A percentile compares a stretch with the other conserved stretches of the same genome.
phyloP scores from a whole-genome alignment of 2,888 invertebrate species.

The Thereva nobilitata region DNA sequence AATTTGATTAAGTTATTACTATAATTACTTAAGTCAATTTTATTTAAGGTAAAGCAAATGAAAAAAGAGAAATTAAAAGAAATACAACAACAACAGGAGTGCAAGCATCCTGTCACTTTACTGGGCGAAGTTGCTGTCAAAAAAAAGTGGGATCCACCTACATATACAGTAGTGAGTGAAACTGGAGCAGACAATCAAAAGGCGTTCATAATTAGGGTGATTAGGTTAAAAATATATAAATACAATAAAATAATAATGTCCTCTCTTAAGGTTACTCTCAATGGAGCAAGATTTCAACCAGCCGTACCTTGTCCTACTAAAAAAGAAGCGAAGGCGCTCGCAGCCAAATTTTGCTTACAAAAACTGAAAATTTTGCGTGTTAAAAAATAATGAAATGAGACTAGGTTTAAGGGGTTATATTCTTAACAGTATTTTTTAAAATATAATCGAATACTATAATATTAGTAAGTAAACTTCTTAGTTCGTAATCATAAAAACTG shows the following conservation, averaged over 20 bases:
- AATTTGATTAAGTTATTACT: neutral
- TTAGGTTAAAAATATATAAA: constrained; percentile 3
- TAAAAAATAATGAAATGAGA: neutral
- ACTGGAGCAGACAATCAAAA: constrained; percentile 93
- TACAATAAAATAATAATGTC: constrained; percentile 23
- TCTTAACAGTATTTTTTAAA: too few relatives aligned
- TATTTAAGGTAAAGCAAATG: neutral
- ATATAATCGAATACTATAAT: too few relatives aligned
- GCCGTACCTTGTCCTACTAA: constrained; percentile 87
- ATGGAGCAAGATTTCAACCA: constrained; percentile 87
- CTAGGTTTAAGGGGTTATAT: too few relatives aligned
- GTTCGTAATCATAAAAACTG: too few relatives aligned
- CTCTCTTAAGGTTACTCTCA: constrained; percentile 74
- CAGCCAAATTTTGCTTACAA: constrained; percentile 85
- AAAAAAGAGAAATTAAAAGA: too few relatives aligned
- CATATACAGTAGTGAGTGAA: constrained; percentile 83
- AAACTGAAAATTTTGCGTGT: constrained; percentile 70
- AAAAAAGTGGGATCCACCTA: constrained; percentile 81
- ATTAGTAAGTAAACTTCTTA: too few relatives aligned
- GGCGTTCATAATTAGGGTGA: constrained; percentile 90
- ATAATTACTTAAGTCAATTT: neutral
- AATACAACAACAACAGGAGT: constrained; percentile 59
- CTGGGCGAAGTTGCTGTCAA: constrained; percentile 92
- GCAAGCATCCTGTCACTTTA: constrained; percentile 95
- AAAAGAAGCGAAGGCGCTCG: constrained; percentile 91